A percentile compares a stretch with the other conserved stretches of the same genome.
Conservation (phyloP, 1,140 invertebrate genomes). For the Heterodera carotae region DNA sequence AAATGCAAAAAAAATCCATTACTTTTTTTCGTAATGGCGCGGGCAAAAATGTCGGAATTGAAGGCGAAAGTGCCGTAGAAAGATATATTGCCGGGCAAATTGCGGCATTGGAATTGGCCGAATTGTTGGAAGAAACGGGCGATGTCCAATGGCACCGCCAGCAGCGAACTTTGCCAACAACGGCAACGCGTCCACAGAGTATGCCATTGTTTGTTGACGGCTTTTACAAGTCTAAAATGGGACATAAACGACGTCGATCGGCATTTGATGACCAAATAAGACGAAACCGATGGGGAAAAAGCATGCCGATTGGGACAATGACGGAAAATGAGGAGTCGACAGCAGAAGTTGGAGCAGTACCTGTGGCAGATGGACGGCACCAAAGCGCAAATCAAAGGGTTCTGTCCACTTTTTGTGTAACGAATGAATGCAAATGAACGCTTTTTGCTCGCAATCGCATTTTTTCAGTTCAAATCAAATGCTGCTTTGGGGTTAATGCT, state of each 20-base stretch:
- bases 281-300: neutral
- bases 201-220: neutral
- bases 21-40: neutral
- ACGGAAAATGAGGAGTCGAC: neutral
- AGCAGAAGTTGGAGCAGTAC: conserved; percentile 6
- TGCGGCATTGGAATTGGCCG: conserved; percentile 17
- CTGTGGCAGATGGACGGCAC: neutral
- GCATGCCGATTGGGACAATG: neutral
- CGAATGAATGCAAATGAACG: neutral
- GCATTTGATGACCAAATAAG: conserved; percentile 36
- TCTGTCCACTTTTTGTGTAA: neutral
- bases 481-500: no score
- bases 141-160: neutral
- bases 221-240: neutral
- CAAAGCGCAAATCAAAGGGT: neutral
- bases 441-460: neutral
- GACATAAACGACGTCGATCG: neutral
- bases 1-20: neutral
- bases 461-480: conserved; percentile 1
- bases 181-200: neutral
- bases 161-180: neutral
- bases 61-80: conserved; percentile 2
- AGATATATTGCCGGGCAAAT: conserved; percentile 24
- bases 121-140: neutral
- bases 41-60: neutral